phyloP scores from a whole-genome alignment of 2,113 vertebrate genomes.

The Phoenicopterus ruber region DNA sequence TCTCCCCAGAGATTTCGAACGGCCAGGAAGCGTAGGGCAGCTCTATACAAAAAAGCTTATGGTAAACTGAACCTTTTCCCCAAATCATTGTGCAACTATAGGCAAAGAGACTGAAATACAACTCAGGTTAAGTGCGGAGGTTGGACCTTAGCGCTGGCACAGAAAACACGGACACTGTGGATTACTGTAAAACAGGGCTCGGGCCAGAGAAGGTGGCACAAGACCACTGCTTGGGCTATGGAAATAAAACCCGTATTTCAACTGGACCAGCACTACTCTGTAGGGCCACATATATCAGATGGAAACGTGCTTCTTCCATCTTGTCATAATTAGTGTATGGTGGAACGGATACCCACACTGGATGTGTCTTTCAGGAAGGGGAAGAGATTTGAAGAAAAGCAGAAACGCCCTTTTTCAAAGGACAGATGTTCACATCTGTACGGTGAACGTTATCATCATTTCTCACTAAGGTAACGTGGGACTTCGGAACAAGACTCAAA shows the following conservation, averaged over 20 bases:
- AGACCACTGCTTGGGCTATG: neutral
- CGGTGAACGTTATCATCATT: rapidly evolving
- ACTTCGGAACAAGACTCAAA: neutral
- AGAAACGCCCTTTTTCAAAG: neutral
- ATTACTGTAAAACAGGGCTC: neutral
- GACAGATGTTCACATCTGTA: neutral
- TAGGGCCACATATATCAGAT: neutral
- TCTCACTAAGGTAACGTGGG: neutral
- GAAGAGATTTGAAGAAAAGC: neutral
- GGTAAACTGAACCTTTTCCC: neutral
- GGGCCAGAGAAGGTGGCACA: neutral
- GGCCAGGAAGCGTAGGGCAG: neutral
- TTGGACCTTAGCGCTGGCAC: rapidly evolving
- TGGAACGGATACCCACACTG: rapidly evolving
- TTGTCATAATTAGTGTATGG: rapidly evolving
- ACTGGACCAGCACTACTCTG: neutral
- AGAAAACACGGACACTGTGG: neutral
- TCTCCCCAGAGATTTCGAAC: neutral
- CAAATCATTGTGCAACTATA: neutral
- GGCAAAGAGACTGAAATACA: neutral
- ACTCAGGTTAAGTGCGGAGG: neutral
- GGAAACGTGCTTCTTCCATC: neutral
- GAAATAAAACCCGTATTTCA: neutral
- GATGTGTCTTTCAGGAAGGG: neutral
- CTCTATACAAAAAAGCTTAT: neutral